Evolutionary conservation across 2,888 invertebrate species (phyloP), one percentile per base, ranked within the genome.

Genomic region (Aproaerema taeniolella): DNA sequence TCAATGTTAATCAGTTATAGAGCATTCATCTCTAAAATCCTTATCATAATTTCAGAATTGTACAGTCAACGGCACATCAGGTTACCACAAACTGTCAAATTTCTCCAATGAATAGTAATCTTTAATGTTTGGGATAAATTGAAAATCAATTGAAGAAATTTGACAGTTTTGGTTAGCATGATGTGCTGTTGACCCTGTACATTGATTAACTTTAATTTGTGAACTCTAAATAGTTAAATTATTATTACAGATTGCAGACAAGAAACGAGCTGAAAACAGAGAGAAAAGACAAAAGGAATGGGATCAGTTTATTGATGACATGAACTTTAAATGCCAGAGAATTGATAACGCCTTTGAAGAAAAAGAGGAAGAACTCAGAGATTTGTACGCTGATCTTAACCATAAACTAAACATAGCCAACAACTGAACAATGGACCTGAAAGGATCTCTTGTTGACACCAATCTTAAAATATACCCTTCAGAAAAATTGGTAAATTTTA

Each of bases 341-440:
- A 91, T 95, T 51, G 93, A 95, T 61, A 89, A 90, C 66, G 90
- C 92, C 28, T 94, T 93, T 81, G 90, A 91, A 64, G 90, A 92
- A 60, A 94, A 94, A 73, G 93, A 95, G 77, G 91, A 91, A 61
- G 92, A 94, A 76, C 77, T 95, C 3, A 81, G 89, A 50, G 91
- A 92, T 49, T 90, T 92, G 56, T 95, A 95, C 69, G 83, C 89
- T 41, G 92, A 93, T 60, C 80, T 95, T 37, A 93, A 94, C 64
- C 89, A 90, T 47, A 93, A 94, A 66, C 67, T 94, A 3, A 90
- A 90, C 55, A 90, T 91, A 45, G 72, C 75, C 47, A 77, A 77
- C 68, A 79, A 70, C 50, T 75, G 60, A 73, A 68, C 39, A 44
- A 80, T 86, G 85, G 85, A 88, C 68, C 79, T 88, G 34, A 88